Conservation (phyloP, 2,113 vertebrate species). For the Sinocyclocheilus maitianheensis region DNA sequence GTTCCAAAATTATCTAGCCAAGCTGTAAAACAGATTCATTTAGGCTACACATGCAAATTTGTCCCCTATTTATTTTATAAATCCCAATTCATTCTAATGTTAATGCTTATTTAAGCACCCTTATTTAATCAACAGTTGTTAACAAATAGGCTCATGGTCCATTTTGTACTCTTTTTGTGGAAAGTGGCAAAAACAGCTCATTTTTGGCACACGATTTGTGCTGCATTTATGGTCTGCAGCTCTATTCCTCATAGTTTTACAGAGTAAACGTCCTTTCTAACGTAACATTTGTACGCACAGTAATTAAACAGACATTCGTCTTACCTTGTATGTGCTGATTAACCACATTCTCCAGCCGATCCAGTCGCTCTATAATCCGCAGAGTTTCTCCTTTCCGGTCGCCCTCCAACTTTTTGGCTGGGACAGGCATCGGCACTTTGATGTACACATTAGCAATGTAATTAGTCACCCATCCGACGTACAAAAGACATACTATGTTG, state of each 20-base stretch:
- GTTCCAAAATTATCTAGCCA: background rate
- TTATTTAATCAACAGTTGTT: background rate
- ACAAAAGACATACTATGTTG: conserved; percentile 96
- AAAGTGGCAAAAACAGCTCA: background rate
- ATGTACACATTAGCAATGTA: conserved; percentile 96
- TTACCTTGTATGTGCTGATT: conserved; percentile 98
- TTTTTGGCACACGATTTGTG: background rate
- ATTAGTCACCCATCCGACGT: conserved; percentile 98
- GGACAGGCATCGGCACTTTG: conserved; percentile 89
- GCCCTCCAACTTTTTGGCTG: conserved; percentile 89
- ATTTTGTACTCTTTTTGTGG: background rate
- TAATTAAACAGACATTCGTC: background rate
- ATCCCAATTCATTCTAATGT: background rate
- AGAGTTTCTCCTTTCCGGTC: conserved; percentile 92
- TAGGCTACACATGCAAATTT: background rate
- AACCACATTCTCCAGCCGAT: conserved; percentile 95
- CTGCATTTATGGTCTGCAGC: background rate
- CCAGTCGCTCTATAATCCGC: conserved; percentile 93
- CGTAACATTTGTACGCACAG: background rate
- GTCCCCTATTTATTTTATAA: background rate
- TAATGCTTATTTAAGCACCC: background rate
- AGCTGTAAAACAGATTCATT: background rate
- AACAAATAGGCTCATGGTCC: background rate
- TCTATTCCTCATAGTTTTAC: background rate
- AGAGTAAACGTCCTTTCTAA: background rate